Evolutionary conservation across 1,140 invertebrate species (phyloP).

Genomic region (Cotesia glomerata): DNA sequence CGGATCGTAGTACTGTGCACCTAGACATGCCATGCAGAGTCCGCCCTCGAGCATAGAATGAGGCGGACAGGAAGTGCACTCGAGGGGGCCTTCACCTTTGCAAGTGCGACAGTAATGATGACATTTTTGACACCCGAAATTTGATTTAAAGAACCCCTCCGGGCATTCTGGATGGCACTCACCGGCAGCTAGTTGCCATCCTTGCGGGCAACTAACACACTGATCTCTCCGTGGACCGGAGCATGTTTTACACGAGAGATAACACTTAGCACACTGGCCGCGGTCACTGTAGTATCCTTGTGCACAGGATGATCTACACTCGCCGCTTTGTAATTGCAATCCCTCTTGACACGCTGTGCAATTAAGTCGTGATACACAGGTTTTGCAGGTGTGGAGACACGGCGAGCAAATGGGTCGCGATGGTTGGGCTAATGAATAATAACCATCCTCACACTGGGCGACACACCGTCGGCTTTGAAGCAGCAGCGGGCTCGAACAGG

Average conservation of each 20-base stretch:
- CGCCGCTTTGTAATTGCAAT: constrained; percentile 77
- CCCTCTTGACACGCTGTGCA: constrained; percentile 78
- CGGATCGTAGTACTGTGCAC: constrained; percentile 75
- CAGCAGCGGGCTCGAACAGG: constrained; percentile 70
- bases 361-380: constrained; percentile 77
- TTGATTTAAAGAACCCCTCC: constrained; percentile 79
- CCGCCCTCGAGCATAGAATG: constrained; percentile 77
- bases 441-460: constrained; percentile 74
- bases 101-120: constrained; percentile 84
- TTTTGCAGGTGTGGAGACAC: constrained; percentile 78
- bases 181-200: constrained; percentile 79
- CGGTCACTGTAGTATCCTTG: constrained; percentile 82
- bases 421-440: constrained; percentile 67
- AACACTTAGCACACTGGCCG: constrained; percentile 80
- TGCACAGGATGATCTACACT: constrained; percentile 62
- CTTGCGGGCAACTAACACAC: constrained; percentile 80
- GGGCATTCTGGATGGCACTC: constrained; percentile 85
- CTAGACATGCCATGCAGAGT: constrained; percentile 75
- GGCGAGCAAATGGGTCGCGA: constrained; percentile 72
- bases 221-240: constrained; percentile 78
- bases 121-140: constrained; percentile 81
- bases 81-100: constrained; percentile 74
- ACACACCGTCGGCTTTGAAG: constrained; percentile 75
- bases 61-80: constrained; percentile 75
- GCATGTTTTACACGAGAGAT: constrained; percentile 83